Evolutionary conservation across 2,888 invertebrate species (phyloP).

Genomic region (Merodon equestris): DNA sequence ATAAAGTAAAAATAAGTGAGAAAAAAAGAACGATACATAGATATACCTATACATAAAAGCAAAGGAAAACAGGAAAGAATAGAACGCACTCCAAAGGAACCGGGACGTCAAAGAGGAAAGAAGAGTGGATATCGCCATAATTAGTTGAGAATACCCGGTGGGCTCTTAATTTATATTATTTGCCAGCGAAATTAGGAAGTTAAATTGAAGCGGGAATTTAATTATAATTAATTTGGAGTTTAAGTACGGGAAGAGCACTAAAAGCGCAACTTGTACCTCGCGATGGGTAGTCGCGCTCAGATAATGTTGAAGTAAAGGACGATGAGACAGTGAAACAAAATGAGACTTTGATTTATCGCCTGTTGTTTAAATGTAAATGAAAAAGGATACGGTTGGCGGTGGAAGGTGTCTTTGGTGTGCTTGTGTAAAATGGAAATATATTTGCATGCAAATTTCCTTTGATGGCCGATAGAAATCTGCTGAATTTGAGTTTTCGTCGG

Average conservation of each 20-base stretch:
- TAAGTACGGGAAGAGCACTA: slow-evolving; percentile 45
- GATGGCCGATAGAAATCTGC: no score
- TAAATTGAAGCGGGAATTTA: slow-evolving; percentile 62
- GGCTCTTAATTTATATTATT: slow-evolving; percentile 67
- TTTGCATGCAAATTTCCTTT: no score
- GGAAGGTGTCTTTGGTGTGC: no score
- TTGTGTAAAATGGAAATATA: no score
- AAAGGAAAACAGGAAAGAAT: slow-evolving; percentile 25
- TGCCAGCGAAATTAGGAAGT: slow-evolving; percentile 65
- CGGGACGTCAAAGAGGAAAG: slow-evolving; percentile 11
- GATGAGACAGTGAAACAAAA: background rate
- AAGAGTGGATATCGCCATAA: slow-evolving; percentile 56
- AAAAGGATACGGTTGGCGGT: no score
- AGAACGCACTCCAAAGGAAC: background rate
- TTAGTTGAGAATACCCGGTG: slow-evolving; percentile 57
- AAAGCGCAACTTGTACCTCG: slow-evolving; percentile 24
- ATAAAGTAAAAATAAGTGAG: no score
- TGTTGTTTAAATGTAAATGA: slow-evolving; percentile 14
- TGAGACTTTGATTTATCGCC: slow-evolving; percentile 42
- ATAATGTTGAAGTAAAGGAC: no score
- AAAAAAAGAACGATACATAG: slow-evolving; percentile 18
- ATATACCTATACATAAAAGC: background rate
- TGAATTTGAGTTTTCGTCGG: no score
- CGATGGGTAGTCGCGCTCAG: no score
- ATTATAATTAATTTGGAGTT: slow-evolving; percentile 58